Conservation (phyloP, 2,113 vertebrate genomes). For the Ceyx melanurus region DNA sequence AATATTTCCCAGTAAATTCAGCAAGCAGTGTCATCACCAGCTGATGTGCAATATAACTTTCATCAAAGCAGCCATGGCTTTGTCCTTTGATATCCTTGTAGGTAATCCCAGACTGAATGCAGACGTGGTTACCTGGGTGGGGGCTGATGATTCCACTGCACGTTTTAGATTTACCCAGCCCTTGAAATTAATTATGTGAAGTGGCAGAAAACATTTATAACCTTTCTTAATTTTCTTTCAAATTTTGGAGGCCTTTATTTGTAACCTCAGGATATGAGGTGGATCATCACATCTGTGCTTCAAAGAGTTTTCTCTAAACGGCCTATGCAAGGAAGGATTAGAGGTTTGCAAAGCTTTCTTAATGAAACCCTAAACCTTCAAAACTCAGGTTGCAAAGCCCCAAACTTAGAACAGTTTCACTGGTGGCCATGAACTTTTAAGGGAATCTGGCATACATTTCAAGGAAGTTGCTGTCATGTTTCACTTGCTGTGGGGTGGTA, state of each 20-base stretch:
- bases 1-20: constrained; percentile 71
- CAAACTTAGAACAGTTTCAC: not conserved
- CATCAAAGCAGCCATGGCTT: not conserved
- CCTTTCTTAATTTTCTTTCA: not conserved
- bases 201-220: not conserved
- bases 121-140: not conserved
- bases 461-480: constrained; percentile 52
- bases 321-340: not conserved
- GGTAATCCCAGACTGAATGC: not conserved
- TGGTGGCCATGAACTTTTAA: constrained; percentile 5
- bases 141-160: not conserved
- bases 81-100: constrained; percentile 10
- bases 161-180: not conserved
- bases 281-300: not conserved
- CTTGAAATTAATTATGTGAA: not conserved
- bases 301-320: not conserved
- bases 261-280: not conserved
- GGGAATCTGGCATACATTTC: constrained; percentile 21
- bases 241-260: not conserved
- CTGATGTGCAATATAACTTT: constrained; percentile 70
- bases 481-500: constrained; percentile 12
- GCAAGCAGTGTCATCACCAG: constrained; percentile 66
- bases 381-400: constrained; percentile 13
- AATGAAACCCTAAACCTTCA: constrained; percentile 14
- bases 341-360: not conserved